Base-by-base conservation (phyloP, 2,888 invertebrate genomes). In the Therioaphis trifolii region DNA sequence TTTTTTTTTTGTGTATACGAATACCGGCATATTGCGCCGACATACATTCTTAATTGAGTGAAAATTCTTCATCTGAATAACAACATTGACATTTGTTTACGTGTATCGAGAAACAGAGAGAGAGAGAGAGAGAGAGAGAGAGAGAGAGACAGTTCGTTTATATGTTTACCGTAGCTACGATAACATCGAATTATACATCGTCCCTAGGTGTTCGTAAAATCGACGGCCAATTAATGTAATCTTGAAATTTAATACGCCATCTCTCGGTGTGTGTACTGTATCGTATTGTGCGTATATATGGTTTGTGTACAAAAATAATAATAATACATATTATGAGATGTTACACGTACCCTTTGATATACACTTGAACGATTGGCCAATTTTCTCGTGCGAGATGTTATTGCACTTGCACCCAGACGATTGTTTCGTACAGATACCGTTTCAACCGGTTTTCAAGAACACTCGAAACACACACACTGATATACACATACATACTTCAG, bases 401-500 rank as follows among this genome's bases (percentile, higher is more conserved):
- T n/a, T n/a, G n/a, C n/a, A n/a, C n/a, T n/a, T 75, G 49, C 52
- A 18, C 52, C 52, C 78, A 78, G 78, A 78, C 78, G 78, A 78
- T 78, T 68, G 78, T 78, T 78, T 68, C 4, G 49, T 68, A 40
- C 68, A 78, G 68, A 78, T 78, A 78, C 78, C 78, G 78, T 78
- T 68, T 78, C 78, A 78, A 78, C 78, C 78, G 78, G 78, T 78
- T 78, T 78, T 78, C 29, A 49, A n/a, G n/a, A 77, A 49, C 77
- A 35, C 77, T 77, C 63, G 3, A 63, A 14, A 46, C 18, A 18
- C 21, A 24, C 29, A 49, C 0, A 2, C 5, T 0, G 7, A 46
- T 46, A 46, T 46, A 46, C 14, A 46, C 3, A 61, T 27, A 27
- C n/a, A 11, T 27, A 43, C 46, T 27, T 63, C 15, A 49, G 5